Evolutionary conservation across 2,113 vertebrate species (phyloP).

Genomic region (Scalopus aquaticus): DNA sequence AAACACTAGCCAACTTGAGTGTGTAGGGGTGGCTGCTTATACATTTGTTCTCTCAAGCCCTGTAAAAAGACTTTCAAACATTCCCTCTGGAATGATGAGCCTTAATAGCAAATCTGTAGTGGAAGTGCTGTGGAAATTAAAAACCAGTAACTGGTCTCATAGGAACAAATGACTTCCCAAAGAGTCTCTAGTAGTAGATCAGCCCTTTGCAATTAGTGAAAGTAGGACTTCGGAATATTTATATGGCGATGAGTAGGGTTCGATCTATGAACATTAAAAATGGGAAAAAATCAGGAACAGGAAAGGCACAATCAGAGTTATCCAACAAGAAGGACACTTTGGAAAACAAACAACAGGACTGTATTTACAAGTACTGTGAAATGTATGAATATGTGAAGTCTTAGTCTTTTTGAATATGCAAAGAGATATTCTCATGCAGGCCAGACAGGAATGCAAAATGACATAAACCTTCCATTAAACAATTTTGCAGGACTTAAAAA

Average conservation of each 20-base stretch:
- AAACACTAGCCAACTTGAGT: neutral
- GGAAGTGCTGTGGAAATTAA: neutral
- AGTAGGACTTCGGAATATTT: neutral
- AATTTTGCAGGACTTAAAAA: constrained; percentile 4
- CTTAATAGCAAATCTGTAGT: neutral
- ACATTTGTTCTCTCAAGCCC: neutral
- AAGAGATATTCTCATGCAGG: neutral
- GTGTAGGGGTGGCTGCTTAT: neutral
- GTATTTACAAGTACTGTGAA: neutral
- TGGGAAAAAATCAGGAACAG: neutral
- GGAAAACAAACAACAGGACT: neutral
- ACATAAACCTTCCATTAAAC: neutral
- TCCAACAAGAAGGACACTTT: neutral
- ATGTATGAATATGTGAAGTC: neutral
- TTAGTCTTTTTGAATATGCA: neutral
- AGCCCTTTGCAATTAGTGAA: neutral
- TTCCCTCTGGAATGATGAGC: neutral
- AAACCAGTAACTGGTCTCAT: neutral
- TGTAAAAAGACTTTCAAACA: neutral
- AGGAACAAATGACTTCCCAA: neutral
- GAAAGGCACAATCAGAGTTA: neutral
- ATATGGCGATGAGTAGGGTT: neutral
- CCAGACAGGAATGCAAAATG: neutral
- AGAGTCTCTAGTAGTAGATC: neutral
- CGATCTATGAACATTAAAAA: neutral